Conservation (phyloP, 2,113 vertebrate species). For the Myiozetetes cayanensis region DNA sequence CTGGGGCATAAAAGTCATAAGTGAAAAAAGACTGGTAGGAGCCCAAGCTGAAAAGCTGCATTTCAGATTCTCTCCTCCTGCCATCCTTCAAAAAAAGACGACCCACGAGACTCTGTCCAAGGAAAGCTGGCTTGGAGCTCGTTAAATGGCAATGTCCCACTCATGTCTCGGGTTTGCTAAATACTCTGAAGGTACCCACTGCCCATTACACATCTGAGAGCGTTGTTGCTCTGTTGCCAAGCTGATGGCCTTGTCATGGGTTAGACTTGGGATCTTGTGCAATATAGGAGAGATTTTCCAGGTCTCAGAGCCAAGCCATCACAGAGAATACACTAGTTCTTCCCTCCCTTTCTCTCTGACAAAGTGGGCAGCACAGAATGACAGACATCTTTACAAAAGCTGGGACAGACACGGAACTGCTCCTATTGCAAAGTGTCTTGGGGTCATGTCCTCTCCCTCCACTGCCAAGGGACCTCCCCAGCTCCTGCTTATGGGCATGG, state of each 20-base stretch:
- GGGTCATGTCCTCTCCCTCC: background rate
- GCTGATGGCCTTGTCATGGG: background rate
- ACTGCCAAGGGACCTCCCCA: background rate
- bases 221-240: background rate
- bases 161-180: background rate
- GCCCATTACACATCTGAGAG: rapidly evolving
- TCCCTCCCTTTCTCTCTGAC: background rate
- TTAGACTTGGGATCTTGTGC: background rate
- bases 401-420: background rate
- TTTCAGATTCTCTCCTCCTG: background rate
- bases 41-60: background rate
- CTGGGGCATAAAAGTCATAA: background rate
- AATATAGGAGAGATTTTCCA: background rate
- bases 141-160: background rate
- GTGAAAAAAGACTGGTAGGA: background rate
- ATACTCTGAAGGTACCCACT: background rate
- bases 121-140: background rate
- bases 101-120: background rate
- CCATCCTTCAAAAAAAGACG: background rate
- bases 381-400: background rate
- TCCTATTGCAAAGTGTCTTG: background rate
- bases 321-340: background rate
- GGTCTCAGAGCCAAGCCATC: background rate
- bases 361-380: background rate
- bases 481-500: rapidly evolving